Percentiles rank a stretch among this genome's conserved stretches.
Conservation (phyloP, 2,113 vertebrate species). For the Coptodon rendalli region DNA sequence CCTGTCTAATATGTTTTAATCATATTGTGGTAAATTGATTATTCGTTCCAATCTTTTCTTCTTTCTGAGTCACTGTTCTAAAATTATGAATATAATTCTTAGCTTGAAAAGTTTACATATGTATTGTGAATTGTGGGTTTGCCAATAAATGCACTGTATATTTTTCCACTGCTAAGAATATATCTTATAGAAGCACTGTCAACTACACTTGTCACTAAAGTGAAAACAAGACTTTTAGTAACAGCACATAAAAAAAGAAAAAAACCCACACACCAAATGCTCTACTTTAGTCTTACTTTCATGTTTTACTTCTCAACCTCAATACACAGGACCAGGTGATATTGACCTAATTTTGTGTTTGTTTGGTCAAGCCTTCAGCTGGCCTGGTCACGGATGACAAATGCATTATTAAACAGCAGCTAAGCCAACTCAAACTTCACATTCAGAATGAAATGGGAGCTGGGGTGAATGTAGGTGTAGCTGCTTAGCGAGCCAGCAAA, state of each 20-base stretch:
- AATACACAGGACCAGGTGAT: conserved; percentile 49
- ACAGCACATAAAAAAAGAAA: not conserved
- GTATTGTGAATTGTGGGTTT: not conserved
- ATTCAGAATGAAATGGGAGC: conserved; percentile 41
- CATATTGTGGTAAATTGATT: conserved; percentile 64
- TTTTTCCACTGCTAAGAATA: not conserved
- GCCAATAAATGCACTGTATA: not conserved
- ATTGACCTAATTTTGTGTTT: conserved; percentile 59
- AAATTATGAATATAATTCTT: not conserved
- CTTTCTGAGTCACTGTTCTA: conserved; percentile 1
- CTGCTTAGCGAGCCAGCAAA: conserved; percentile 40
- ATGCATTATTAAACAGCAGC: conserved; percentile 55
- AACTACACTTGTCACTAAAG: not conserved
- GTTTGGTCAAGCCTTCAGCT: conserved; percentile 34
- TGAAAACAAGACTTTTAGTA: not conserved
- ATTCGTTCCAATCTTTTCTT: conserved; percentile 32
- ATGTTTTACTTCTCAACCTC: conserved; percentile 16
- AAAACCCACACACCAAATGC: not conserved
- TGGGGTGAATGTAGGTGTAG: conserved; percentile 39
- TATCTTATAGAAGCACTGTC: not conserved
- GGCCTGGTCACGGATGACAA: conserved; percentile 54
- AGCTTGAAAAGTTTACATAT: not conserved
- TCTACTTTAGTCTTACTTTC: not conserved
- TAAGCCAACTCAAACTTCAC: conserved; percentile 33
- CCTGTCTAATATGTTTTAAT: conserved; percentile 61